Conservation (phyloP, 2,888 invertebrate genomes). For the Octonoba sinensis region DNA sequence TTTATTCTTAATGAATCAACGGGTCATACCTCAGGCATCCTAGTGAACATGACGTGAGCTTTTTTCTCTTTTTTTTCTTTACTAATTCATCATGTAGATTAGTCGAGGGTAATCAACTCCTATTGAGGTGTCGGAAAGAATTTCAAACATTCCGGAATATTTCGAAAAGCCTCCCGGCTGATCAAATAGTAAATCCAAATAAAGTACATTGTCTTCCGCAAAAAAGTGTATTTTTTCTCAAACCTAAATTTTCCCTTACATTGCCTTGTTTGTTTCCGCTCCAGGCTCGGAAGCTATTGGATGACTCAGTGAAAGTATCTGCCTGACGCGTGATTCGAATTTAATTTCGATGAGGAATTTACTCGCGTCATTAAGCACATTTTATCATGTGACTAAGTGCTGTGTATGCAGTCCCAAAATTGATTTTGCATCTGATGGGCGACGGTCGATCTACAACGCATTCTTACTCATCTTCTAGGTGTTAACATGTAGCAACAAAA, state of each 20-base stretch:
- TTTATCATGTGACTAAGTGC: conserved; percentile 7
- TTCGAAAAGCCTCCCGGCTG: conserved; percentile 36
- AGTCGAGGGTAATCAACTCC: conserved; percentile 59
- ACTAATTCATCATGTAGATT: conserved; percentile 60
- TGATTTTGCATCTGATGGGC: background rate
- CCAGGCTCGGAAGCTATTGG: background rate
- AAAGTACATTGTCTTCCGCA: conserved; percentile 7
- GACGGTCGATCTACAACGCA: no score
- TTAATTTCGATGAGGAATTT: conserved; percentile 57
- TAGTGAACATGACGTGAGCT: conserved; percentile 38
- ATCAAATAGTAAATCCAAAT: conserved; percentile 34
- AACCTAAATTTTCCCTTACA: conserved; percentile 7
- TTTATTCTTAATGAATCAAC: conserved; percentile 51
- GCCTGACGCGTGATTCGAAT: conserved; percentile 48
- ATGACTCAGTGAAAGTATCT: background rate
- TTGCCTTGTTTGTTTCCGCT: conserved; percentile 30
- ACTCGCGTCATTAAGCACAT: conserved; percentile 44
- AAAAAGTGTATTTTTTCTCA: background rate
- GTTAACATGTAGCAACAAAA: no score
- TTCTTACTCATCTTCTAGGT: no score
- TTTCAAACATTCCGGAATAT: conserved; percentile 43
- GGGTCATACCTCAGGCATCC: conserved; percentile 40
- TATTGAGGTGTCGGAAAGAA: conserved; percentile 46
- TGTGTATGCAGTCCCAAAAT: background rate
- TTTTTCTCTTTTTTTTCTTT: conserved; percentile 37